Evolutionary conservation across 2,888 invertebrate genomes (phyloP).

Genomic region (Scotopteryx bipunctaria): DNA sequence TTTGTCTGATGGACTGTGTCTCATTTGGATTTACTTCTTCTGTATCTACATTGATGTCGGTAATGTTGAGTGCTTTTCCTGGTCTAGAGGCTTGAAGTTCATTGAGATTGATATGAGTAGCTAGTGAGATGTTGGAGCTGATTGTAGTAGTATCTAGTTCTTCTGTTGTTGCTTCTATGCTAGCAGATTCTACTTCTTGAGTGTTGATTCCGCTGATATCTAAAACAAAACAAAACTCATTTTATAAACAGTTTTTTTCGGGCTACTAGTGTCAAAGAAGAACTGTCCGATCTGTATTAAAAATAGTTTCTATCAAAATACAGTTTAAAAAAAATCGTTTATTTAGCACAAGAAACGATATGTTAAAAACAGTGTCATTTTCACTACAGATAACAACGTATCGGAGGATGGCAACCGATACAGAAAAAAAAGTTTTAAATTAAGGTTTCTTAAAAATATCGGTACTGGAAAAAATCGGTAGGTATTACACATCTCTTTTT

Average conservation of each 20-base stretch:
- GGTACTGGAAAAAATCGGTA: too few relatives aligned
- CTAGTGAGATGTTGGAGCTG: constrained; percentile 26
- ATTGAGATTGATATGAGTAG: background rate
- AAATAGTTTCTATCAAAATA: too few relatives aligned
- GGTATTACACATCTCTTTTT: too few relatives aligned
- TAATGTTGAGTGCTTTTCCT: constrained; percentile 28
- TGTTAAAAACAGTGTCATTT: too few relatives aligned
- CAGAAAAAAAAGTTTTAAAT: too few relatives aligned
- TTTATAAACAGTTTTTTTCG: background rate
- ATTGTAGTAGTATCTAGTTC: constrained; percentile 39
- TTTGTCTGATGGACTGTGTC: constrained; percentile 44
- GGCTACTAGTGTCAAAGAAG: too few relatives aligned
- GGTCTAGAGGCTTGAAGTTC: constrained; percentile 3
- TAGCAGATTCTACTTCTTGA: constrained; percentile 40
- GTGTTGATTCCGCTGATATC: constrained; percentile 56
- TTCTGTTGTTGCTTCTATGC: constrained; percentile 31
- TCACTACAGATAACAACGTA: too few relatives aligned
- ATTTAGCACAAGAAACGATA: too few relatives aligned
- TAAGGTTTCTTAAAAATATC: too few relatives aligned
- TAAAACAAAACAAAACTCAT: constrained; percentile 38
- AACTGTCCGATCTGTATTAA: too few relatives aligned
- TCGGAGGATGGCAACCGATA: too few relatives aligned
- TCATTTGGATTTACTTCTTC: constrained; percentile 26
- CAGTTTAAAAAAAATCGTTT: too few relatives aligned
- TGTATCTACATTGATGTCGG: constrained; percentile 28